Evolutionary conservation across 2,113 vertebrate species (phyloP), one percentile per base, ranked within the genome.

Genomic region (Grus americana): DNA sequence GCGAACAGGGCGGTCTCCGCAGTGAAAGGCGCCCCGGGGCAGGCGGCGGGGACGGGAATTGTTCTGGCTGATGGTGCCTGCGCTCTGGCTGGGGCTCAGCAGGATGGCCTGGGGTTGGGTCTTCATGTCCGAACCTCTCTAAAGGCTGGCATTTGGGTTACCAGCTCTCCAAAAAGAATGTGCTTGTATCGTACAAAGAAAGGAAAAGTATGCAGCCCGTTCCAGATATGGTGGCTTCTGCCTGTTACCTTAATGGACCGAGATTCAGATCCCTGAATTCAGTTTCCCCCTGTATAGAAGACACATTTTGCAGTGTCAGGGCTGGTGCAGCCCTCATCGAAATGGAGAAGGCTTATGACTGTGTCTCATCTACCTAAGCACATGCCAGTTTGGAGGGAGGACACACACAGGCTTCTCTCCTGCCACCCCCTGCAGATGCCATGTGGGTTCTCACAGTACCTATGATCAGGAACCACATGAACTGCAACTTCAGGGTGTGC

Each of bases 41-140:
- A 93, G 58, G 66, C 9, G 0, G 40, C 0, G 0, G 76, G 66
- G 16, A 66, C 1, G 1, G 49, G 78, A 82, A 65, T 85, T 91
- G 29, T 92, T 95, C 91, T 89, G 83, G 61, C 34, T 85, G 40
- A 24, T 50, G 57, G 30, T 94, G 70, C 59, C 80, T 16, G 7
- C n/a, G 73, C 23, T 95, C 54, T 52, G 59, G 55, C 82, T 91
- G 76, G 34, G 49, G 66, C 89, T 84, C 62, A 79, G 36, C 22
- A 89, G 61, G 42, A 74, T 10, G 22, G 87, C 49, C 58, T 73
- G 66, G 17, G 55, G 46, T 89, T 12, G 4, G 55, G 52, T 84
- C 55, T 88, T 90, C n/a, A 0, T 59, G 55, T 73, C 67, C 26
- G 7, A 85, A 76, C 57, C 44, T 76, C 70, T 87, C 49, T 52